Evolutionary conservation across 2,888 invertebrate genomes (phyloP).

Genomic region (Chesias legatella): DNA sequence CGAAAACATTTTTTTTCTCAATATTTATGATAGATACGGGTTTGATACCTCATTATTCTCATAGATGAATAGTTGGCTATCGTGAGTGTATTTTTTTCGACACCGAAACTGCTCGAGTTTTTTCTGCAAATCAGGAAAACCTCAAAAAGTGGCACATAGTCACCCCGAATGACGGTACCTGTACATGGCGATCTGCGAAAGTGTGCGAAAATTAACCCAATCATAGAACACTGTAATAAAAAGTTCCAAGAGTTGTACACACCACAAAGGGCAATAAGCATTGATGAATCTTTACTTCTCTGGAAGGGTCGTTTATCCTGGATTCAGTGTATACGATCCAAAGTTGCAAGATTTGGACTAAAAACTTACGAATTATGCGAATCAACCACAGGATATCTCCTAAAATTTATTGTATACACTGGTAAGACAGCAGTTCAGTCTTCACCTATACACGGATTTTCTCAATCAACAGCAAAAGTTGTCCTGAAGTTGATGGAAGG

Average conservation of each 20-base stretch:
- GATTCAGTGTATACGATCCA: conserved; percentile 24
- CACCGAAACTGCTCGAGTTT: no score
- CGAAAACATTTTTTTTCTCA: no score
- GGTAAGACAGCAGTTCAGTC: conserved; percentile 16
- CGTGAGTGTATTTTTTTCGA: no score
- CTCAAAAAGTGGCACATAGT: no score
- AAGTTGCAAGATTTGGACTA: conserved; percentile 34
- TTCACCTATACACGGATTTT: conserved; percentile 6
- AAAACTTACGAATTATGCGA: conserved; percentile 37
- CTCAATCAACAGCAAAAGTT: conserved; percentile 4
- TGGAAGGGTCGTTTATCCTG: conserved; percentile 25
- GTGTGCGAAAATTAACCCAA: conserved; percentile 21
- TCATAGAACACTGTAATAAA: conserved; percentile 12
- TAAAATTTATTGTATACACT: conserved; percentile 14
- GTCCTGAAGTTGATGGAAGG: conserved; percentile 14
- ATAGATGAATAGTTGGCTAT: no score
- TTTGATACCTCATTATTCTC: no score
- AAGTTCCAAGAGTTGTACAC: conserved; percentile 17
- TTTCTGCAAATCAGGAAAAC: no score
- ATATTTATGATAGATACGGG: no score
- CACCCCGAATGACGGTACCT: no score
- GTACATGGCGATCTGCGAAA: no score
- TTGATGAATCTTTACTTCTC: conserved; percentile 11
- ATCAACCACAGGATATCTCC: conserved; percentile 22
- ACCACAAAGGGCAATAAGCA: conserved; percentile 9